These are phyloP conservation scores for Deroplatys truncata DNA, from an alignment of 2,888 invertebrate genomes.

Conservation along the genomic window DNA sequence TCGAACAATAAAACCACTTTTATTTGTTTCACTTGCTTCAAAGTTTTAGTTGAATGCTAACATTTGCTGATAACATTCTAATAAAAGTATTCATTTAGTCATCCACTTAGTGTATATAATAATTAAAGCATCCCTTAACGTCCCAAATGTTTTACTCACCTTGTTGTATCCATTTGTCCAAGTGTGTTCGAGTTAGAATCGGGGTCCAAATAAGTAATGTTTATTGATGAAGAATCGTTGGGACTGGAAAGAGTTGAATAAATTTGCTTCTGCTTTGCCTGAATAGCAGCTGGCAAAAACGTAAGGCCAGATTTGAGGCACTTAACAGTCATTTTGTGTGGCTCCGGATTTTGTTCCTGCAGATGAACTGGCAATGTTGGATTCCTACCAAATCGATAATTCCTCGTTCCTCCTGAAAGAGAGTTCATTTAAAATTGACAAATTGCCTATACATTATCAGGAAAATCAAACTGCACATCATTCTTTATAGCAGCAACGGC, in stretches of 20 bases:
- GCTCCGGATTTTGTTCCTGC: not conserved
- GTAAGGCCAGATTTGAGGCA: slow-evolving; percentile 47
- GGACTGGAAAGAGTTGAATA: not conserved
- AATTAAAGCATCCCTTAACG: not conserved
- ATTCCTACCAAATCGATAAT: not conserved
- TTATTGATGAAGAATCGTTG: not conserved
- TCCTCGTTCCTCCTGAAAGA: not conserved
- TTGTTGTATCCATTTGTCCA: not conserved
- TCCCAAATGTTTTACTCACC: not conserved
- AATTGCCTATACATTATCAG: too few species aligned
- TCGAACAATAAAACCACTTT: not conserved
- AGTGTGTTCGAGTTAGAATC: not conserved
- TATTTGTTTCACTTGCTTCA: not conserved
- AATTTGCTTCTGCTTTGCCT: slow-evolving; percentile 5
- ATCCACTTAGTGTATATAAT: not conserved
- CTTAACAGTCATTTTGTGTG: slow-evolving; percentile 38
- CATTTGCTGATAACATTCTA: not conserved
- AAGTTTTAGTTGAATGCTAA: not conserved
- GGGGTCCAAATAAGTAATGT: not conserved
- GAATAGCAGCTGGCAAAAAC: slow-evolving; percentile 49
- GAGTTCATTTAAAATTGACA: not conserved
- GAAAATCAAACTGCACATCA: too few species aligned
- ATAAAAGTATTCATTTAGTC: not conserved
- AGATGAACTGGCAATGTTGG: not conserved
- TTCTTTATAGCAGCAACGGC: too few species aligned